These are phyloP conservation scores for Drosophila pseudoobscura DNA, from an alignment of 1,140 invertebrate species.

Conservation along the genomic window DNA sequence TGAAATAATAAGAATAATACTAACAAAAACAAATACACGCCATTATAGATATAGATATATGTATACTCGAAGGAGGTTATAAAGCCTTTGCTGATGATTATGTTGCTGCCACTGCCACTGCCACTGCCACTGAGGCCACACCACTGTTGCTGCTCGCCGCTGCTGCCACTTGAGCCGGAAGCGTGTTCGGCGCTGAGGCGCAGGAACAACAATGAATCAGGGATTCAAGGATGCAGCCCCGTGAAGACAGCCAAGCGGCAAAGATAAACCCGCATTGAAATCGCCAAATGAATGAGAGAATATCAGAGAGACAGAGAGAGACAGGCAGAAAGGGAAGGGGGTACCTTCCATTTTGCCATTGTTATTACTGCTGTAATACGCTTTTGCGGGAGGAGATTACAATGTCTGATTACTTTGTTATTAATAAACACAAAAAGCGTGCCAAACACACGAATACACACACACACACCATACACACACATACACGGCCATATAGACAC, in stretches of 20 bases:
- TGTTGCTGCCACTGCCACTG: constrained; percentile 8
- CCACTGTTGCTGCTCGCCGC: background rate
- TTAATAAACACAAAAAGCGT: constrained; percentile 78
- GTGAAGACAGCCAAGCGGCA: constrained; percentile 34
- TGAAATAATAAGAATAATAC: constrained; percentile 29
- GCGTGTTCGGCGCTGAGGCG: constrained; percentile 44
- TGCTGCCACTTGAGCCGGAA: constrained; percentile 71
- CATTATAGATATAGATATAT: too few species aligned
- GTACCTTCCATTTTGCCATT: constrained; percentile 57
- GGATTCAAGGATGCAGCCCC: constrained; percentile 46
- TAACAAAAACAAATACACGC: constrained; percentile 33
- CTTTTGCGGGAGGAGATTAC: constrained; percentile 70
- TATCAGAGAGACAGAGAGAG: background rate
- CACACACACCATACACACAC: constrained; percentile 18
- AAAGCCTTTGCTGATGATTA: constrained; percentile 8
- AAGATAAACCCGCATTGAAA: constrained; percentile 55
- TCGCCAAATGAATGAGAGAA: constrained; percentile 35
- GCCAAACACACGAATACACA: constrained; percentile 39
- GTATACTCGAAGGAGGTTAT: too few species aligned
- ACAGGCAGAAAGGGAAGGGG: constrained; percentile 5
- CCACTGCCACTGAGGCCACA: too few species aligned
- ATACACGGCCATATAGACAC: too few species aligned
- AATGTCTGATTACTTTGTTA: constrained; percentile 81
- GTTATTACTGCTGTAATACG: constrained; percentile 79
- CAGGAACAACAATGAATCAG: constrained; percentile 42